Evolutionary conservation across 1,140 invertebrate genomes (phyloP).

Genomic region (Condylostylus longicornis): DNA sequence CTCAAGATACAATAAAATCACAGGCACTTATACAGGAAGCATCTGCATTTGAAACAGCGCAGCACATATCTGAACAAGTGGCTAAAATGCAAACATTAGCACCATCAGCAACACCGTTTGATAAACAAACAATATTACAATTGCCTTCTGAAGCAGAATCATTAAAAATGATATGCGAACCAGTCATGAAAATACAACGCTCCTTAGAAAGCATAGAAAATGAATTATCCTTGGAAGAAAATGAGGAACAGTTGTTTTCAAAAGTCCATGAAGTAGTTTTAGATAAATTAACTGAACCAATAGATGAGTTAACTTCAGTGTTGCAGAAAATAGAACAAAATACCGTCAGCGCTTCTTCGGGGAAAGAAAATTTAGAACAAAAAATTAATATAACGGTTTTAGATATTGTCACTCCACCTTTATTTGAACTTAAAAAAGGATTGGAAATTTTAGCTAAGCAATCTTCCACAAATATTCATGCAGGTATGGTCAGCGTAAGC

Average conservation of each 20-base stretch:
- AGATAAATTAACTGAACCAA: conserved; percentile 33
- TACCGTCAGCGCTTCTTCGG: conserved; percentile 27
- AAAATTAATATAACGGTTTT: conserved; percentile 36
- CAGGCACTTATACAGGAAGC: conserved; percentile 35
- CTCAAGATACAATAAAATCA: conserved; percentile 36
- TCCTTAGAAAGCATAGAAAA: conserved; percentile 32
- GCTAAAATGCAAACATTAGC: conserved; percentile 32
- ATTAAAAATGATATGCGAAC: conserved; percentile 26
- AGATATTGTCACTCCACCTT: conserved; percentile 34
- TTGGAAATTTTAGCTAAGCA: conserved; percentile 30
- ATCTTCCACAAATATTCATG: conserved; percentile 18
- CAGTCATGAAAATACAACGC: conserved; percentile 31
- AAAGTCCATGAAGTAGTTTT: conserved; percentile 33
- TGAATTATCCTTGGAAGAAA: conserved; percentile 30
- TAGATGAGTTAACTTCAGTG: conserved; percentile 31
- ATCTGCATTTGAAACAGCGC: conserved; percentile 33
- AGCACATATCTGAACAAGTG: conserved; percentile 28
- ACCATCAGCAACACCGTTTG: conserved; percentile 35
- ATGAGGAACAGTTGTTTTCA: conserved; percentile 23
- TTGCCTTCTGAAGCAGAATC: conserved; percentile 32
- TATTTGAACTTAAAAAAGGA: conserved; percentile 35
- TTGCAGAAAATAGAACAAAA: conserved; percentile 32
- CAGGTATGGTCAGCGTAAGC: conserved; percentile 27
- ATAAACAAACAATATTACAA: conserved; percentile 34
- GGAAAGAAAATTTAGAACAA: conserved; percentile 34